phyloP scores from a whole-genome alignment of 2,888 invertebrate species.

The Drosophila mulleri region DNA sequence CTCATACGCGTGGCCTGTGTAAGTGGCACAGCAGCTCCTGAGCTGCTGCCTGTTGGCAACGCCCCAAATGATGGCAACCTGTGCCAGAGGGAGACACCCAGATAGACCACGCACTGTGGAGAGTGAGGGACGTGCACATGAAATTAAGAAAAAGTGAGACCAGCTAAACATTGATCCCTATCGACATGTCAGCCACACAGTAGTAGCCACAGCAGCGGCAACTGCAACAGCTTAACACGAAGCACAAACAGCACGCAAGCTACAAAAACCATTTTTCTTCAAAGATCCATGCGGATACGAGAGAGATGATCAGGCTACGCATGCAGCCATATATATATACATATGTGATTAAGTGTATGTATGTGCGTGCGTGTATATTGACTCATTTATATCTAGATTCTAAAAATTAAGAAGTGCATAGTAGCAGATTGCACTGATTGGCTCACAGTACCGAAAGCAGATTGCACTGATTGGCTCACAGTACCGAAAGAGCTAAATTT shows the following conservation, averaged over 20 bases:
- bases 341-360: no score
- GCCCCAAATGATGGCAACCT: slow-evolving; percentile 69
- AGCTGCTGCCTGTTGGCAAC: slow-evolving; percentile 45
- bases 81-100: slow-evolving; percentile 42
- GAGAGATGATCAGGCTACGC: neutral
- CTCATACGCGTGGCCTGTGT: slow-evolving; percentile 28
- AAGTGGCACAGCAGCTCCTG: slow-evolving; percentile 16
- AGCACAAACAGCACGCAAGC: slow-evolving; percentile 55
- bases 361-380: neutral
- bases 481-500: neutral
- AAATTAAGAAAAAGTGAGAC: slow-evolving; percentile 71
- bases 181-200: slow-evolving; percentile 66
- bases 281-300: slow-evolving; percentile 38
- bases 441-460: neutral
- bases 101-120: neutral
- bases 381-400: slow-evolving; percentile 3
- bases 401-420: neutral
- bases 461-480: neutral
- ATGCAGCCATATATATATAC: neutral
- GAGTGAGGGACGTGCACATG: slow-evolving; percentile 15
- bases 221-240: slow-evolving; percentile 73
- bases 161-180: slow-evolving; percentile 82
- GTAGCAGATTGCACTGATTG: neutral
- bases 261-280: slow-evolving; percentile 6
- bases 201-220: slow-evolving; percentile 49